Conservation (phyloP, 2,797 vertebrate species). For the Gymnoscopelus braueri region DNA sequence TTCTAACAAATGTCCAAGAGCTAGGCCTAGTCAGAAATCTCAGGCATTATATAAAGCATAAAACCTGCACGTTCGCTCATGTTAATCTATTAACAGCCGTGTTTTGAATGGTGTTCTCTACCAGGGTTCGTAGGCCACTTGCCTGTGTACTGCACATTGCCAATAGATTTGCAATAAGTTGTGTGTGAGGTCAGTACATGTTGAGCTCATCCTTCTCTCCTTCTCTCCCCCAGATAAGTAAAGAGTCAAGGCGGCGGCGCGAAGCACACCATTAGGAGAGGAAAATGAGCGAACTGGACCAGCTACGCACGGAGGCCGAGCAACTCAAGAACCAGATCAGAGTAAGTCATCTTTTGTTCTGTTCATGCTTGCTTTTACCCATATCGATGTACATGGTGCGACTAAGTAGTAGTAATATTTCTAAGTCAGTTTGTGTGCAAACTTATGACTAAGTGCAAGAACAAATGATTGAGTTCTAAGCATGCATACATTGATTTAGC, state of each 20-base stretch:
- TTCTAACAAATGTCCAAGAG: neutral
- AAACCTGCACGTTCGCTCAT: no score
- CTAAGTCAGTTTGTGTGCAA: no score
- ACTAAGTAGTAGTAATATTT: no score
- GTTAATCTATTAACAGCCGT: no score
- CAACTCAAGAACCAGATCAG: conserved; percentile 98
- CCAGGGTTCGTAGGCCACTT: no score
- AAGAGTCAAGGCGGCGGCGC: conserved; percentile 85
- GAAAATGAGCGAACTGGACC: conserved; percentile 99
- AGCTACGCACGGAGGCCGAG: conserved; percentile 97
- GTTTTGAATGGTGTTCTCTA: no score
- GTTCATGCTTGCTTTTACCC: no score
- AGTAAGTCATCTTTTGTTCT: conserved; percentile 78
- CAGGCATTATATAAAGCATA: no score
- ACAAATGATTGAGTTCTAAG: no score
- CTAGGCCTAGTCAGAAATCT: no score
- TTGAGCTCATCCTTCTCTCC: conserved; percentile 38
- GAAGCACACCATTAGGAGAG: conserved; percentile 87
- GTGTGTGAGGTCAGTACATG: conserved; percentile 13
- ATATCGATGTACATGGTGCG: no score
- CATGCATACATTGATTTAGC: neutral
- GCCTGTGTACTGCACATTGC: neutral
- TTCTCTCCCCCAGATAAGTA: conserved; percentile 84
- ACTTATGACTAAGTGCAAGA: no score
- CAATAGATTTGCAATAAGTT: neutral